These are phyloP conservation scores for Propithecus coquereli DNA, from an alignment of 2,113 vertebrate genomes.

Conservation along the genomic window DNA sequence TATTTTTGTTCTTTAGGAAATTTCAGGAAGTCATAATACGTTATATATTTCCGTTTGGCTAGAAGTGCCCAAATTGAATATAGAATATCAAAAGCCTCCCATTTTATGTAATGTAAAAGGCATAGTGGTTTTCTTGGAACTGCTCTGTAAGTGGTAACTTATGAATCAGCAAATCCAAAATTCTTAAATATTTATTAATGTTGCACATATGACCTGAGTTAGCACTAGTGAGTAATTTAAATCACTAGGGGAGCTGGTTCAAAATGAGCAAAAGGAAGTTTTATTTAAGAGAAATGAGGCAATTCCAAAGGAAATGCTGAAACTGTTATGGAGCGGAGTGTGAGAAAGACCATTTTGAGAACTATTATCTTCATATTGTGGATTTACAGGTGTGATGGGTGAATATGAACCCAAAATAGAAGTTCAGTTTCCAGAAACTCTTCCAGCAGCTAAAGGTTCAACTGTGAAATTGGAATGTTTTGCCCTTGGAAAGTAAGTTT, in stretches of 20 bases:
- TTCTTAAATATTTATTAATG: background rate
- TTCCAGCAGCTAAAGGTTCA: slow-evolving; percentile 93
- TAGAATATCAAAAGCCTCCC: background rate
- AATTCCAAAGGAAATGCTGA: background rate
- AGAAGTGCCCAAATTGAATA: background rate
- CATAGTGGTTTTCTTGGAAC: background rate
- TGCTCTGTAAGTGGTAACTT: background rate
- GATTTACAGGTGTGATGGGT: slow-evolving; percentile 92
- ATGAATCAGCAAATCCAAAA: background rate
- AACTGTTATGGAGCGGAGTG: background rate
- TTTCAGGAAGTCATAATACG: background rate
- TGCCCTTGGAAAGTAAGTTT: slow-evolving; percentile 96
- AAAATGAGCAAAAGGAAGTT: background rate
- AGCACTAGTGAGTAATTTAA: background rate
- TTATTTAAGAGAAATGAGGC: background rate
- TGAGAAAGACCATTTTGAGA: too few relatives aligned
- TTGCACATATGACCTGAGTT: background rate
- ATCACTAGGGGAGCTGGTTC: background rate
- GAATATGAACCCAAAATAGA: slow-evolving; percentile 99
- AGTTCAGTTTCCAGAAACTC: slow-evolving; percentile 94
- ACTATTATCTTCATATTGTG: slow-evolving; percentile 13
- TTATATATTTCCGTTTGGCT: background rate
- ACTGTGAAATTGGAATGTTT: slow-evolving; percentile 95
- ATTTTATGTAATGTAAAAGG: background rate
- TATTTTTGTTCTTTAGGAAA: slow-evolving; percentile 4